Conservation (phyloP, 2,888 invertebrate genomes). For the Nycteola revayana region DNA sequence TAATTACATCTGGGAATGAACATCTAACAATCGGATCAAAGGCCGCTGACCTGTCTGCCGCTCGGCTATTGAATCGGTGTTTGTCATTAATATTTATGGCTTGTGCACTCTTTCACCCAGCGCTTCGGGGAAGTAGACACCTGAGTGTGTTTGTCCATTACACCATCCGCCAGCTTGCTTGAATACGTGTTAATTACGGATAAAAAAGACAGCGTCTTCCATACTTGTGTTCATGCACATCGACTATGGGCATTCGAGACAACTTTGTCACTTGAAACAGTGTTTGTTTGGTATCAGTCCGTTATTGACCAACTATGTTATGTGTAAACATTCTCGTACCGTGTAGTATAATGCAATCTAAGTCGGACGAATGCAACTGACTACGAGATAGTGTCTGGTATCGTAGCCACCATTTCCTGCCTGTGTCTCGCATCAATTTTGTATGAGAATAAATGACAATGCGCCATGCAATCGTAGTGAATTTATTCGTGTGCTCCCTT, state of each 20-base stretch:
- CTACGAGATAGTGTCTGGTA: slow-evolving; percentile 44
- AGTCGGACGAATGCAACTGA: slow-evolving; percentile 39
- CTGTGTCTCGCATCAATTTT: slow-evolving; percentile 52
- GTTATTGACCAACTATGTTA: slow-evolving; percentile 15
- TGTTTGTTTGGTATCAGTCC: slow-evolving; percentile 12
- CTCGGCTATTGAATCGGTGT: slow-evolving; percentile 64
- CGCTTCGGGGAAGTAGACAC: slow-evolving; percentile 64
- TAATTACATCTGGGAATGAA: slow-evolving; percentile 66
- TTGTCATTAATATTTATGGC: slow-evolving; percentile 78
- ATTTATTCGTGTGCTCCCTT: too few relatives aligned
- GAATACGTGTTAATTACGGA: slow-evolving; percentile 40
- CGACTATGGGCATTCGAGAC: slow-evolving; percentile 15
- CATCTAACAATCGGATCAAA: slow-evolving; percentile 69
- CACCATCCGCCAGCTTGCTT: slow-evolving; percentile 39
- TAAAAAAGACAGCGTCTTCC: slow-evolving; percentile 23
- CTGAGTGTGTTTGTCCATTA: slow-evolving; percentile 61
- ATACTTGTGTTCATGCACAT: slow-evolving; percentile 12
- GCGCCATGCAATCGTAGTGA: too few relatives aligned
- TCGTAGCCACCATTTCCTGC: slow-evolving; percentile 53
- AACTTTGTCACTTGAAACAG: slow-evolving; percentile 8
- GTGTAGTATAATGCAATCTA: slow-evolving; percentile 38
- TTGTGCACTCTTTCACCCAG: slow-evolving; percentile 57
- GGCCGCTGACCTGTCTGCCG: slow-evolving; percentile 68
- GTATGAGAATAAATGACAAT: too few relatives aligned
- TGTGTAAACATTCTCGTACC: slow-evolving; percentile 33